Evolutionary conservation across 2,797 vertebrate species (phyloP), one percentile per base, ranked within the genome.

Genomic region (Masticophis lateralis): DNA sequence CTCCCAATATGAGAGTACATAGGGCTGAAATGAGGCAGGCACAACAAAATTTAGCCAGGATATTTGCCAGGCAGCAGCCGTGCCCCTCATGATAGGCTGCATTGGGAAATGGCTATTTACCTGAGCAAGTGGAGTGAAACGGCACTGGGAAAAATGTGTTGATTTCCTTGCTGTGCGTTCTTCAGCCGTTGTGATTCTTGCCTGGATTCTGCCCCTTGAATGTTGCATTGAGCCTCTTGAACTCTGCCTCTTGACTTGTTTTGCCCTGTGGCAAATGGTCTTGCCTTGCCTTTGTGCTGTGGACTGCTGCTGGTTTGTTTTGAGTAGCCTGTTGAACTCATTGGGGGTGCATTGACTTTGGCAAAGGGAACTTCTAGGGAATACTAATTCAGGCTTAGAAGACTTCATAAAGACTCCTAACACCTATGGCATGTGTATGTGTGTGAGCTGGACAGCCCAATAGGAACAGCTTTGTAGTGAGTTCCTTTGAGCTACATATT

Each of bases 1-100:
- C 0, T 66, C 63, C 28, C 12, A 66, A n/a, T 66, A 12, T 2
- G 22, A n/a, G 28, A 66, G 12, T 12, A 66, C 0, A 0, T 28
- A 14, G 5, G 28, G 63, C 28, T 66, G 28, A 66, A 5, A 66
- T 28, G 28, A 66, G 28, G 12, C 63, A 66, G 11, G 61, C 28
- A n/a, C 12, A 66, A 66, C 3, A 66, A 66, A 66, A 12, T 12
- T n/a, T n/a, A 66, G 12, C 5, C 12, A 66, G 63, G 11, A 13
- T 66, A 66, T 28, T n/a, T 66, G 28, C 28, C 2, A 66, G 27
- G 61, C 11, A 63, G 27, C 27, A 2, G 1, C 27, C 1, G 12
- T 1, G 4, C 27, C 27, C 61, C 61, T 63, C 61, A 13, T 63
- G 61, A 63, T 28, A 28, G 27, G 61, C 61, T 63, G 61, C 11